These are phyloP conservation scores for Venusia cambrica DNA, from an alignment of 2,888 invertebrate species.

Conservation along the genomic window DNA sequence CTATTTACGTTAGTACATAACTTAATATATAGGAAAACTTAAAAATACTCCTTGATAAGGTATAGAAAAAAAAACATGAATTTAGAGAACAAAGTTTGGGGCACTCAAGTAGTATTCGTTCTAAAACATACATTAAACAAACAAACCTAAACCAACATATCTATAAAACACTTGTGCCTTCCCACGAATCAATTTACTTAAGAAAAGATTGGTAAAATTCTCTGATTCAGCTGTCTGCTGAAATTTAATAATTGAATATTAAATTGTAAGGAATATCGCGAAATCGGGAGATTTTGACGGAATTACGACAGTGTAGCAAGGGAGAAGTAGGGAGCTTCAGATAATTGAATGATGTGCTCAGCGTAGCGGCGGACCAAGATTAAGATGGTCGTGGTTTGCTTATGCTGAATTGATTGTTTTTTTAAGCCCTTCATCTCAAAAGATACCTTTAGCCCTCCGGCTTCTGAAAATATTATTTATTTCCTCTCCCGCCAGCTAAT, in stretches of 20 bases:
- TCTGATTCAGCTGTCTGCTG: neutral
- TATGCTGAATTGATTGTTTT: too few species aligned
- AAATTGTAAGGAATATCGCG: conserved; percentile 19
- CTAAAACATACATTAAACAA: neutral
- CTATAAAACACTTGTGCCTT: conserved; percentile 2
- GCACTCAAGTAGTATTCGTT: neutral
- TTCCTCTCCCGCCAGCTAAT: too few species aligned
- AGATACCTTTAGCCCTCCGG: too few species aligned
- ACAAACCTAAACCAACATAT: conserved; percentile 2
- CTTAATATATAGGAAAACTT: too few species aligned
- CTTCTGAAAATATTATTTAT: too few species aligned
- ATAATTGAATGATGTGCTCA: conserved; percentile 3
- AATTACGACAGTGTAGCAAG: conserved; percentile 17
- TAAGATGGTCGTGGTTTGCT: too few species aligned
- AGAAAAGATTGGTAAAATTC: neutral
- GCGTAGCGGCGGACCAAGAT: conserved; percentile 4
- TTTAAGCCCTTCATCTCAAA: too few species aligned
- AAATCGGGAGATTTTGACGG: conserved; percentile 7
- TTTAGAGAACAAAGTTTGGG: too few species aligned
- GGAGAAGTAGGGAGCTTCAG: conserved; percentile 3
- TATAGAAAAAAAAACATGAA: too few species aligned
- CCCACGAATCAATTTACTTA: neutral
- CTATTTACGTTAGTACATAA: too few species aligned
- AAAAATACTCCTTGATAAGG: too few species aligned
- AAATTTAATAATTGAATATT: conserved; percentile 26